Base-by-base conservation (phyloP, 2,888 invertebrate species). In the Drosophila pegasa region DNA sequence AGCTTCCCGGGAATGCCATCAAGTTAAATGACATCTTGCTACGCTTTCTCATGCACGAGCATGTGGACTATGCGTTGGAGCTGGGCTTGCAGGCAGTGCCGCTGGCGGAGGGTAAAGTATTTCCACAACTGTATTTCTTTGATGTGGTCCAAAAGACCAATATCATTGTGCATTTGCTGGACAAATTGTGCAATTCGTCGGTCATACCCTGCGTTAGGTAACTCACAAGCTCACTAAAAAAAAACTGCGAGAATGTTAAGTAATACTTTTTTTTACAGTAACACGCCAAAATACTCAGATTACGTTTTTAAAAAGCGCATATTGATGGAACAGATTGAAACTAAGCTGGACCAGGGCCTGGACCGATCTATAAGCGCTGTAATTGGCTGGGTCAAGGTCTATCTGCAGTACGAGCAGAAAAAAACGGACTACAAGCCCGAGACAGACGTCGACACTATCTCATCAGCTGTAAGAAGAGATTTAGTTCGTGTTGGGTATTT, bases 11-110 rank as follows among this genome's bases (percentile, higher is more conserved):
- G 6, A 98, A 98, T 84, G 95, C 97, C 0, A 93, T 95, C 0
- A 95, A 96, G 71, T 94, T 99, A 16, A 94, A 98, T 65, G 98
- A 98, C 73, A 95, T 97, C 45, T 91, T 98, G 55, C 93, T 98
- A 27, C 96, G 97, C 74, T 96, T 96, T 88, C 92, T 99, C 18
- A 94, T 98, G 84, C 94, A 95, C 2, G 98, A 99, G 82, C 99
- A 99, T 91, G 96, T 99, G 0, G 98, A 98, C 91, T 99, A 99
- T 92, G 99, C 99, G 0, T 93, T 99, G 5, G 99, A 99, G 90
- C 92, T 99, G 45, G 99, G 98, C 0, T 93, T 99, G 48, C 97
- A 97, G 91, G 95, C 96, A 22, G 96, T 98, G 71, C 98, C 98
- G 0, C 95, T 97, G 31, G 96, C 96, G 0, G 99, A 99, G 91